Evolutionary conservation across 2,888 invertebrate genomes (phyloP), one percentile per base, ranked within the genome.

Genomic region (Creontiades dilutus): DNA sequence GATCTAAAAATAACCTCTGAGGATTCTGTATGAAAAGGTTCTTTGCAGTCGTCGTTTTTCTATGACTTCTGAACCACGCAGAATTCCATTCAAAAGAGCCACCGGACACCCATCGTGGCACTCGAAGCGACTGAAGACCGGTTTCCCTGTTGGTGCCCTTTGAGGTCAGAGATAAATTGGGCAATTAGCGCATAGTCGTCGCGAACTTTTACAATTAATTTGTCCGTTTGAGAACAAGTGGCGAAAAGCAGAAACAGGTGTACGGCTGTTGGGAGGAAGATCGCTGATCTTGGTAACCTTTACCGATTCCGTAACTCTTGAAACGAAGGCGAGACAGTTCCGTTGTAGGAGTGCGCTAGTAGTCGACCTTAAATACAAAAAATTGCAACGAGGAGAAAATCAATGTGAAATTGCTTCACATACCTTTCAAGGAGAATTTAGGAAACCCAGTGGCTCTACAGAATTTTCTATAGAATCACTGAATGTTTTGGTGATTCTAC

Each of bases 51-150:
- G 57, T n/a, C n/a, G 16, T n/a, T 57, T n/a, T 7, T n/a, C 14
- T 14, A 5, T 57, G 57, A 57, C 57, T 57, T n/a, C 57, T 57
- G 57, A 57, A 57, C 57, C 57, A 16, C 57, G 57, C 57, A n/a
- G 57, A 7, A n/a, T n/a, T 57, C 57, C 57, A 57, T 57, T 57
- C 57, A 57, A 57, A 57, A n/a, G n/a, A n/a, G n/a, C 57, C n/a
- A 57, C 57, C 57, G 57, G 57, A 57, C n/a, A 57, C n/a, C 57
- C 57, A 57, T 16, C 57, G 19, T n/a, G 5, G 57, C 57, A 57
- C n/a, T 57, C 57, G 16, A 0, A n/a, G 7, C 2, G 52, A 2
- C 57, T 57, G n/a, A 1, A 57, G 57, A 57, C 57, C 57, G 57
- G 57, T 57, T 57, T 16, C n/a, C n/a, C 57, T 37, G 3, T 57